Conservation (phyloP, 2,797 vertebrate genomes). For the Eleutherodactylus coqui region DNA sequence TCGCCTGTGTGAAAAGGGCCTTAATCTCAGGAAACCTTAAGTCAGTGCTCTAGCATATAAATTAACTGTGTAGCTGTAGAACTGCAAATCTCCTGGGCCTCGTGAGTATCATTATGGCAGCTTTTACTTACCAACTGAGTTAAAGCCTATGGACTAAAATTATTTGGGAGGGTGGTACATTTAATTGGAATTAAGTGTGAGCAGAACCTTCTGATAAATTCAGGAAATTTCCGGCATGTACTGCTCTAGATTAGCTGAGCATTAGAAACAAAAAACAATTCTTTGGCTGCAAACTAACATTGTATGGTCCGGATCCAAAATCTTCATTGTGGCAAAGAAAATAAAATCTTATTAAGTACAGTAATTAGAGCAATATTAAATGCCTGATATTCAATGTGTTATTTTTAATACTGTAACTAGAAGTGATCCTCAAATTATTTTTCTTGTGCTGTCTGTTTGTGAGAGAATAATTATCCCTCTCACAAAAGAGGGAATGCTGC, state of each 20-base stretch:
- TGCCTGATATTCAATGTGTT: not conserved
- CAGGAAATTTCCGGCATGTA: not conserved
- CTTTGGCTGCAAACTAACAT: conserved; percentile 2
- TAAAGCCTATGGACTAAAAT: not conserved
- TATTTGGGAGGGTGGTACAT: too few relatives aligned
- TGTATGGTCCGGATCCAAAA: not conserved
- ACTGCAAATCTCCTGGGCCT: not conserved
- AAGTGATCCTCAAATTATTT: not conserved
- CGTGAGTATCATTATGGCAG: not conserved
- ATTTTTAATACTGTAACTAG: conserved; percentile 41
- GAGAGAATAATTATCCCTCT: conserved; percentile 20
- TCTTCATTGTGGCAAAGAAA: conserved; percentile 20
- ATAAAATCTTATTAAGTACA: conserved; percentile 5
- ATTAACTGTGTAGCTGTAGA: not conserved
- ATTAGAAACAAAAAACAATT: not conserved
- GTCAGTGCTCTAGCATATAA: not conserved
- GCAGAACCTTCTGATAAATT: not conserved
- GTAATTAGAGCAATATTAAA: conserved; percentile 9
- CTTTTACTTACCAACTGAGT: not conserved
- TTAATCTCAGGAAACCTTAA: not conserved
- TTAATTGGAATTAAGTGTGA: not conserved
- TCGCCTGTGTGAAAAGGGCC: too few relatives aligned
- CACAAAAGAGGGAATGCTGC: conserved; percentile 4
- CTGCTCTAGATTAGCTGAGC: not conserved
- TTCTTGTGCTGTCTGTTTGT: not conserved